Evolutionary conservation across 2,888 invertebrate genomes (phyloP), one percentile per base, ranked within the genome.

Genomic region (Neria commutata): DNA sequence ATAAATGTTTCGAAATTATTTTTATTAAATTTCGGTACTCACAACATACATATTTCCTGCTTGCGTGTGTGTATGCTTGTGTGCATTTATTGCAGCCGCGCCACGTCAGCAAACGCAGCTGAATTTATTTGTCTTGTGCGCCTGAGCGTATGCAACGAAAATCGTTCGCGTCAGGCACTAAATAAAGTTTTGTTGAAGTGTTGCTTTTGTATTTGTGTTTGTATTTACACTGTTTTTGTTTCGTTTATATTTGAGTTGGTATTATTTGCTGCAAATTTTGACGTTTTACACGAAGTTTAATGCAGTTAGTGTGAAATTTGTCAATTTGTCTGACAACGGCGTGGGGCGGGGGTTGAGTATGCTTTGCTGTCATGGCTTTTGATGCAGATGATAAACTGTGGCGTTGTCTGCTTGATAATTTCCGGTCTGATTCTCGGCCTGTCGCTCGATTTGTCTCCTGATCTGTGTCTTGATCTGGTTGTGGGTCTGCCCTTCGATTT

Each of bases 171-270:
- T 51, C 26, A 54, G 49, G n/a, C n/a, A n/a, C n/a, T n/a, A n/a
- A n/a, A n/a, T n/a, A n/a, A n/a, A n/a, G n/a, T n/a, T n/a, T n/a
- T n/a, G n/a, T n/a, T n/a, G n/a, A n/a, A n/a, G n/a, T n/a, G n/a
- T n/a, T n/a, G n/a, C n/a, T n/a, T n/a, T n/a, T n/a, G n/a, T n/a
- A n/a, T 45, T 48, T 34, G 54, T 53, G 56, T 61, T 60, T 24
- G 16, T 49, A 16, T 33, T 40, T 58, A 40, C 58, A 17, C 19
- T 57, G 48, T 26, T 29, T 34, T 54, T 56, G 54, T 57, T 46
- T 50, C 50, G 16, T 46, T 42, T 45, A 21, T 34, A 11, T 48
- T 46, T 56, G 26, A 16, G 16, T 16, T 40, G 16, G 16, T 17
- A 17, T 25, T 17, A 49, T 49, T 49, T 49, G 49, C 14, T 33